Base-by-base conservation (phyloP, 1,140 invertebrate species). In the Dufourea novaeangliae region DNA sequence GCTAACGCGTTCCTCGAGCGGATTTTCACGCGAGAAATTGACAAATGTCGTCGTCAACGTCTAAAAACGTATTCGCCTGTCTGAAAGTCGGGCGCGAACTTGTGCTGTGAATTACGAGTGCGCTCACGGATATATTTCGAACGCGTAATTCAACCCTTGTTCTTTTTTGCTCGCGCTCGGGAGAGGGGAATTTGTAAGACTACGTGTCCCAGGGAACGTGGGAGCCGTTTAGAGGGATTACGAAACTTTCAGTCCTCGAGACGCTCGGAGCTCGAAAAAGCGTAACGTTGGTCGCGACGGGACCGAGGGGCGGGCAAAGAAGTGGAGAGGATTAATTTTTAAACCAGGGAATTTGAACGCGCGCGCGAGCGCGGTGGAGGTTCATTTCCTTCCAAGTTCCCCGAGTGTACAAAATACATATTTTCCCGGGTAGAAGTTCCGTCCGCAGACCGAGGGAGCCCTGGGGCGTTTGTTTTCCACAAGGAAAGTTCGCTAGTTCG, bases 41-140 rank as follows among this genome's bases (percentile, higher is more conserved):
- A 25, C 72, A 67, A n/a, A n/a, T n/a, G 41, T 37, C 71, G 50
- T 75, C 72, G 27, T 32, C 62, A 25, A 20, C 39, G n/a, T 27
- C 61, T 41, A 37, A n/a, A 27, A 64, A 1, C 20, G 32, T 11
- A 17, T 3, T 17, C 29, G 22, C 3, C 59, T 12, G 25, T 22
- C 25, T 2, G 14, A 27, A 72, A 50, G 39, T 62, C 29, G 69
- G 12, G 2, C n/a, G 41, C 2, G 14, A 11, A 34, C 27, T 8
- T 2, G 14, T 7, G 2, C 7, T 14, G 32, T 54, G 57, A 73
- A 37, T 46, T 64, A 63, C 59, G 12, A 14, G n/a, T 63, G 46
- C 50, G 3, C 2, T n/a, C n/a, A n/a, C 25, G 34, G 4, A 39
- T 8, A 14, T 46, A 62, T 46, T 20, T 20, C 29, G 0, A 50